phyloP scores from a whole-genome alignment of 2,797 vertebrate species.

The Argentina silus region DNA sequence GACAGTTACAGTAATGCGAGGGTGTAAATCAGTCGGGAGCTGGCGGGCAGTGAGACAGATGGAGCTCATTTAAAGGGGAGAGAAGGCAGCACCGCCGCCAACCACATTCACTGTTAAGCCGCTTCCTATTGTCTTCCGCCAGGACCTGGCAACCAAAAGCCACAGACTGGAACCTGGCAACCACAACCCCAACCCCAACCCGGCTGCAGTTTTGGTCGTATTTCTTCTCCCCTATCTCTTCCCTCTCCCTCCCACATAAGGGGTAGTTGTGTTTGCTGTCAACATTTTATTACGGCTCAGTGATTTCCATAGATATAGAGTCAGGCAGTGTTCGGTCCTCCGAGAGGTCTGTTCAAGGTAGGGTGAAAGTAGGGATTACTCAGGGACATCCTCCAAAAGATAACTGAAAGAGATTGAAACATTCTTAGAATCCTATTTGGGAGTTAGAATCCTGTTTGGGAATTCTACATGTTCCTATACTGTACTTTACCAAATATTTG shows the following conservation, averaged over 20 bases:
- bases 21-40: slow-evolving; percentile 61
- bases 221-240: slow-evolving; percentile 51
- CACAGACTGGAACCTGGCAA: slow-evolving; percentile 35
- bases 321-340: not conserved
- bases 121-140: slow-evolving; percentile 64
- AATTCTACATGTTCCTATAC: too few species aligned
- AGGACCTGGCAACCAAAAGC: slow-evolving; percentile 52
- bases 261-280: not conserved
- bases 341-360: too few species aligned
- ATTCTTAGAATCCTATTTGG: not conserved
- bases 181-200: not conserved
- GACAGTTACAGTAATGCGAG: slow-evolving; percentile 14
- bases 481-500: too few species aligned
- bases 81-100: slow-evolving; percentile 39
- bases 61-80: slow-evolving; percentile 65
- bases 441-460: not conserved
- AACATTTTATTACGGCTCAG: slow-evolving; percentile 18
- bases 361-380: not conserved
- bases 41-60: slow-evolving; percentile 60
- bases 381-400: not conserved
- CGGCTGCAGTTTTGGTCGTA: slow-evolving; percentile 31
- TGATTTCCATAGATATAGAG: not conserved
- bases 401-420: not conserved
- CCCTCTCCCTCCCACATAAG: slow-evolving; percentile 21
- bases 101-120: slow-evolving; percentile 54